phyloP scores from a whole-genome alignment of 1,140 invertebrate genomes.

The Drosophila serrata region DNA sequence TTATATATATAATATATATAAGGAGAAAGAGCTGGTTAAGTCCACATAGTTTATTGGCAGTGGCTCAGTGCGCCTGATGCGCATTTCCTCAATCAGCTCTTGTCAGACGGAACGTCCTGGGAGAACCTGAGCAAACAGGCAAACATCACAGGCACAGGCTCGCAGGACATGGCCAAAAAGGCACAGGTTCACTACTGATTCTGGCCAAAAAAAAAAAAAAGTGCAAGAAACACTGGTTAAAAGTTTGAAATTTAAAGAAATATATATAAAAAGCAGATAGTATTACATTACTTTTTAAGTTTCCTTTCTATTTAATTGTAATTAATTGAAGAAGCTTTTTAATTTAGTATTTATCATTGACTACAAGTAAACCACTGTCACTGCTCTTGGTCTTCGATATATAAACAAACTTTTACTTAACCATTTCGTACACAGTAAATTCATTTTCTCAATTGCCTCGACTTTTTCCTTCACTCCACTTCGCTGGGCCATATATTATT shows the following conservation, averaged over 20 bases:
- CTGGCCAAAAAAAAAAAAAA: background rate
- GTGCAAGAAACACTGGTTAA: background rate
- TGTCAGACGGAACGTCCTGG: slow-evolving; percentile 50
- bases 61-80: slow-evolving; percentile 78
- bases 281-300: no score
- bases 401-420: slow-evolving; percentile 74
- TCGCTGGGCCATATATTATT: slow-evolving; percentile 68
- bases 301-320: no score
- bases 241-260: background rate
- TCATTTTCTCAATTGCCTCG: slow-evolving; percentile 80
- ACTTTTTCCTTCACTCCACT: slow-evolving; percentile 23
- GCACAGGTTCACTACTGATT: background rate
- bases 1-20: slow-evolving; percentile 3
- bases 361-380: slow-evolving; percentile 4
- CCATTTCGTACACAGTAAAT: slow-evolving; percentile 79
- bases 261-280: no score
- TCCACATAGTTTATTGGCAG: slow-evolving; percentile 75
- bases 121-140: slow-evolving; percentile 63
- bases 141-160: slow-evolving; percentile 50
- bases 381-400: slow-evolving; percentile 19
- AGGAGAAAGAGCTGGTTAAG: slow-evolving; percentile 1
- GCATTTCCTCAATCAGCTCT: slow-evolving; percentile 81
- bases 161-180: slow-evolving; percentile 31
- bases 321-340: no score
- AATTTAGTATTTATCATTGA: no score